phyloP scores from a whole-genome alignment of 2,888 invertebrate species.

The Tyria jacobaeae region DNA sequence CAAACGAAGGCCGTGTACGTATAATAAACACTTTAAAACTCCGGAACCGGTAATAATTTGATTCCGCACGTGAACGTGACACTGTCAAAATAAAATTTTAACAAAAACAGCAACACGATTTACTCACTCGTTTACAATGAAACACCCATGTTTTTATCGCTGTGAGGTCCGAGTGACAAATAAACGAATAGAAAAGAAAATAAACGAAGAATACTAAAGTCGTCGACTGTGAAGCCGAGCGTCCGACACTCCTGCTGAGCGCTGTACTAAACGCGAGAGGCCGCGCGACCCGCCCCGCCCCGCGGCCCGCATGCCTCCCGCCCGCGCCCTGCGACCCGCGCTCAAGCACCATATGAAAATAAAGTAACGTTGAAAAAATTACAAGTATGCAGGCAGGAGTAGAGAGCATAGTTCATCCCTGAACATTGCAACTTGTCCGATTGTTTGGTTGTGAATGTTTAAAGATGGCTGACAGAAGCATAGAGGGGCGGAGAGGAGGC shows the following conservation, averaged over 20 bases:
- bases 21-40: conserved; percentile 83
- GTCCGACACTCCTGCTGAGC: conserved; percentile 86
- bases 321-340: conserved; percentile 76
- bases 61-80: conserved; percentile 82
- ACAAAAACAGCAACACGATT: conserved; percentile 65
- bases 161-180: conserved; percentile 76
- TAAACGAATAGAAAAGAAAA: conserved; percentile 87
- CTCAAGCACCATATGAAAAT: conserved; percentile 72
- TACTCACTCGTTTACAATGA: conserved; percentile 68
- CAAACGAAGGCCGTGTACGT: conserved; percentile 80
- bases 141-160: conserved; percentile 71
- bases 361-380: conserved; percentile 73
- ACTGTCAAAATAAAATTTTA: conserved; percentile 81
- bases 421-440: conserved; percentile 47
- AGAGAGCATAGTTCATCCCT: conserved; percentile 51
- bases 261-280: conserved; percentile 84
- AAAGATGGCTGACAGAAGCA: conserved; percentile 36
- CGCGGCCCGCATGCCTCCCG: conserved; percentile 66
- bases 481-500: conserved; percentile 44
- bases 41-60: conserved; percentile 83
- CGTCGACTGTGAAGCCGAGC: conserved; percentile 83
- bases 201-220: conserved; percentile 86
- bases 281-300: conserved; percentile 79
- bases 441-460: conserved; percentile 60
- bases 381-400: conserved; percentile 62